Evolutionary conservation across 2,113 vertebrate species (phyloP), one percentile per base, ranked within the genome.

Genomic region (Smithornis capensis): DNA sequence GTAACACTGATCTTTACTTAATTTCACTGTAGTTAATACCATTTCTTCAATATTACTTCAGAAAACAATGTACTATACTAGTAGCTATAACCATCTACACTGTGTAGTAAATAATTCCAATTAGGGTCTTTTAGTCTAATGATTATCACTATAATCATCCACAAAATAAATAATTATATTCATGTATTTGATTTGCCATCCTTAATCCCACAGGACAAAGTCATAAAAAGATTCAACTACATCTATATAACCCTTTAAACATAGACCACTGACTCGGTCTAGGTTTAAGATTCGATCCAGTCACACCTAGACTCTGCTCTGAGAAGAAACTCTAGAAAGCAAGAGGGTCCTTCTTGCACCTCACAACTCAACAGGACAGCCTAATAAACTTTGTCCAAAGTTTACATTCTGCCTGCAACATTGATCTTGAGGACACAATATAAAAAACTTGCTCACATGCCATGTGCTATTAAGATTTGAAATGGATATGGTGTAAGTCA

Each of bases 161-260:
- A 45, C 45, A 24, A 24, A 74, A 89, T 27, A 45, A 57, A n/a
- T 19, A 19, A 56, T 42, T 9, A 28, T 59, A 52, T 59, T 52
- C 37, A 81, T 59, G 14, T 55, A 19, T 52, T 37, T 28, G 52
- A 3, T 9, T 45, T 74, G 45, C 33, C 28, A 45, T 45, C 28
- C n/a, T 75, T 74, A 74, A 53, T 45, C 19, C 19, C 28, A n/a
- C 0, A 0, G 37, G 40, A 24, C 12, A 59, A 74, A 67, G 28
- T 12, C 0, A 0, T 53, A 52, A 29, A n/a, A 81, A 50, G 47
- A n/a, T 38, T 35, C 24, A n/a, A 5, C 12, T 68, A 16, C 33
- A 45, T 29, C 24, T 47, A 22, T 75, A 31, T 53, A 67, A 75
- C 6, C 13, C 19, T 75, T 62, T 62, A 28, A 62, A 62, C 59